phyloP scores from a whole-genome alignment of 2,797 vertebrate genomes.

The Acanthurus leucopareius region DNA sequence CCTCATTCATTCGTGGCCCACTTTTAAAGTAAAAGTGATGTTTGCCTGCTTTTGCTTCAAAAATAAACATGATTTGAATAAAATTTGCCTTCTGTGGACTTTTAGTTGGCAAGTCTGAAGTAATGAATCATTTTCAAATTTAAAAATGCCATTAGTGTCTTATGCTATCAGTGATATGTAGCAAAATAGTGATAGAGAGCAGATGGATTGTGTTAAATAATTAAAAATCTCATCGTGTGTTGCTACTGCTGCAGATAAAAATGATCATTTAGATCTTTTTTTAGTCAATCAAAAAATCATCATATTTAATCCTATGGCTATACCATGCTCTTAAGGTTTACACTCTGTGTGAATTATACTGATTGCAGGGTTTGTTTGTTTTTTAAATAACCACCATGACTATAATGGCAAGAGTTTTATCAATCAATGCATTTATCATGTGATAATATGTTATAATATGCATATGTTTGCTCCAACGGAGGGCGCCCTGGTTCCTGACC shows the following conservation, averaged over 20 bases:
- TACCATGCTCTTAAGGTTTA: too few species aligned
- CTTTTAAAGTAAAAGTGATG: constrained; percentile 49
- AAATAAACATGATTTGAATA: constrained; percentile 69
- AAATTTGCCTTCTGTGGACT: constrained; percentile 7
- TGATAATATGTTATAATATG: too few species aligned
- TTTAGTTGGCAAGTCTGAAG: background rate
- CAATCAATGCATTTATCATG: too few species aligned
- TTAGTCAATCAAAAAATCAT: too few species aligned
- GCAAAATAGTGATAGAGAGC: background rate
- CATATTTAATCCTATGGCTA: too few species aligned
- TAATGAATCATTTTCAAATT: background rate
- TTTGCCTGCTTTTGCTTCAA: constrained; percentile 65
- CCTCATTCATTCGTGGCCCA: constrained; percentile 13
- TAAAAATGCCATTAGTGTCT: background rate
- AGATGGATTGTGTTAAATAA: background rate
- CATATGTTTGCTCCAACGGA: too few species aligned
- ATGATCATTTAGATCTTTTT: background rate
- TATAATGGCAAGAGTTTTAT: too few species aligned
- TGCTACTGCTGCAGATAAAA: background rate
- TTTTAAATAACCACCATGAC: too few species aligned
- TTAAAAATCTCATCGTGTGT: background rate
- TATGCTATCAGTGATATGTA: background rate
- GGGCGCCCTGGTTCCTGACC: too few species aligned
- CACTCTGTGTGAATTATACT: too few species aligned
- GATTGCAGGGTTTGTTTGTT: too few species aligned